Percentiles rank a stretch among this genome's conserved stretches.
These are phyloP conservation scores for Callimico goeldii DNA, from an alignment of 2,797 vertebrate species.

Conservation along the genomic window DNA sequence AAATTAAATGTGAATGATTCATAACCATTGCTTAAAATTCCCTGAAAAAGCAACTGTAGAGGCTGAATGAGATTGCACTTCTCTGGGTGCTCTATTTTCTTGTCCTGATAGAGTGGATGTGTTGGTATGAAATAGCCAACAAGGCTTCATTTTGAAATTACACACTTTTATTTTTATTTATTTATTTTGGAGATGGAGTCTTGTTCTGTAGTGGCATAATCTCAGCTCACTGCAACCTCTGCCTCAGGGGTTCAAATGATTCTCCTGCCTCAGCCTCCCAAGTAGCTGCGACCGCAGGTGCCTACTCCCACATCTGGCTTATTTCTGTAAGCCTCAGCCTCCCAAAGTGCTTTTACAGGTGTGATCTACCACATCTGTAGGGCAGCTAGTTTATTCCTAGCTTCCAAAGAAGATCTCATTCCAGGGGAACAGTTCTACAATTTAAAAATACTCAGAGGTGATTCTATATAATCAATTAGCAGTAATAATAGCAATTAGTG, in stretches of 20 bases:
- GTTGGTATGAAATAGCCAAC: neutral
- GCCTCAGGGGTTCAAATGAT: neutral
- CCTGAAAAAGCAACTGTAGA: constrained; percentile 13
- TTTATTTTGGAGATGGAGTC: neutral
- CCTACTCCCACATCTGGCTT: neutral
- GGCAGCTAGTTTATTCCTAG: neutral
- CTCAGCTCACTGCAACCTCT: neutral
- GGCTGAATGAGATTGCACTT: neutral
- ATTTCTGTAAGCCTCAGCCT: neutral
- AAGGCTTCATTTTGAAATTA: constrained; percentile 12
- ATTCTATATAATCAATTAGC: neutral
- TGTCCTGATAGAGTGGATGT: neutral
- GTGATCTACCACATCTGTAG: neutral
- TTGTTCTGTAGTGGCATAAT: neutral
- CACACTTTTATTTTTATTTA: neutral
- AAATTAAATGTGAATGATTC: constrained; percentile 65
- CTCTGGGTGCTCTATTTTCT: neutral
- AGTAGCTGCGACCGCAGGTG: neutral
- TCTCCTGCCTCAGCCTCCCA: neutral
- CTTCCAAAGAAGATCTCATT: neutral
- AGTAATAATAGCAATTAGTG: neutral
- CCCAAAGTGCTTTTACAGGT: neutral
- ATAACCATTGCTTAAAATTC: constrained; percentile 49
- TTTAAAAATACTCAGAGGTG: neutral
- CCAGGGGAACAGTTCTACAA: neutral